These are phyloP conservation scores for Sitta europaea DNA, from an alignment of 2,113 vertebrate genomes.

Conservation along the genomic window DNA sequence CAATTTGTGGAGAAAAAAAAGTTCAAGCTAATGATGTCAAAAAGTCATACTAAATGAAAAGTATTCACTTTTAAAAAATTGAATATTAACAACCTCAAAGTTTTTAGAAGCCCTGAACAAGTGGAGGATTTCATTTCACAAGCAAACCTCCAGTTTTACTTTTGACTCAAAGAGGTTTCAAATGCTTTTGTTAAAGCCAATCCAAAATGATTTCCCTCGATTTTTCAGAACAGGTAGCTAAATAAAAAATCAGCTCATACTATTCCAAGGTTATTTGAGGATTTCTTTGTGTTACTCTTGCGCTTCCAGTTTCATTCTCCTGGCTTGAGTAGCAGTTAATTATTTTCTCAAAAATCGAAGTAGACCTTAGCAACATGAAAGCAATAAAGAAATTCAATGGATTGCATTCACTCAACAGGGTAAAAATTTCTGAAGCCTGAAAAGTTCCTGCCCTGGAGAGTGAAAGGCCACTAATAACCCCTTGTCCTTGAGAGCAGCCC, in stretches of 20 bases:
- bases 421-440: conserved; percentile 29
- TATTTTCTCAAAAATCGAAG: conserved; percentile 15
- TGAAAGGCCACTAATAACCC: conserved; percentile 41
- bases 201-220: not conserved
- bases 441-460: not conserved
- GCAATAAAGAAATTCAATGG: conserved; percentile 20
- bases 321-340: conserved; percentile 18
- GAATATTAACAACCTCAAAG: not conserved
- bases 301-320: not conserved
- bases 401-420: not conserved
- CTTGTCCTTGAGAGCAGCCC: conserved; percentile 5
- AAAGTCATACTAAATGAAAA: not conserved
- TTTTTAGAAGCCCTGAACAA: not conserved
- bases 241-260: not conserved
- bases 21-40: not conserved
- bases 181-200: not conserved
- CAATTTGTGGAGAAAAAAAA: not conserved
- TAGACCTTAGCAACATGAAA: not conserved
- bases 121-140: not conserved
- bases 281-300: not conserved
- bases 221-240: not conserved
- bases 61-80: not conserved
- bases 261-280: not conserved
- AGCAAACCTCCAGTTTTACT: not conserved
- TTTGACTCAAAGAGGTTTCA: not conserved